Percentiles rank a stretch among this genome's conserved stretches.
Conservation (phyloP, 2,888 invertebrate genomes). For the Eremobia ochroleuca region DNA sequence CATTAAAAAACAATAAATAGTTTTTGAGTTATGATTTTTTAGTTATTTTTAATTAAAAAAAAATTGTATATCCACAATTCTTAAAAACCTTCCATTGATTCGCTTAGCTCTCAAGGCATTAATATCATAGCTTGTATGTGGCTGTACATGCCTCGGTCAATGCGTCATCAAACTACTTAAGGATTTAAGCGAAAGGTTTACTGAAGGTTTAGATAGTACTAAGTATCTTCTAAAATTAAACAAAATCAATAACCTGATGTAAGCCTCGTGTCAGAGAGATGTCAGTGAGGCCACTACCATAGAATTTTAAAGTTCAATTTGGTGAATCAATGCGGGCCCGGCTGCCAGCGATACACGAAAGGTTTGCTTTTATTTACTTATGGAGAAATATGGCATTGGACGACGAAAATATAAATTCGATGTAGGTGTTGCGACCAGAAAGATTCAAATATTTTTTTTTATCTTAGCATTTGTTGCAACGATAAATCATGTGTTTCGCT, state of each 20-base stretch:
- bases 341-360: conserved; percentile 59
- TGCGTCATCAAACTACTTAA: conserved; percentile 22
- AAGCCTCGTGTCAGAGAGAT: conserved; percentile 70
- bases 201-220: conserved; percentile 25
- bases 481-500: neutral
- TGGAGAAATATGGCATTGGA: conserved; percentile 26
- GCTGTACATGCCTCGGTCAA: neutral
- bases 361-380: conserved; percentile 44
- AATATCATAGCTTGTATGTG: neutral
- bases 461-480: neutral
- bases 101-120: neutral
- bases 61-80: too few relatives aligned
- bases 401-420: conserved; percentile 10
- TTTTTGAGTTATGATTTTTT: too few relatives aligned
- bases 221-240: conserved; percentile 59
- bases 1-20: too few relatives aligned
- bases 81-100: too few relatives aligned
- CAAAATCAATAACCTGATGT: conserved; percentile 68
- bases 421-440: neutral
- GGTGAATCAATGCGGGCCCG: conserved; percentile 72
- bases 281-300: conserved; percentile 66
- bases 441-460: neutral
- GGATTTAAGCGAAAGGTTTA: conserved; percentile 25
- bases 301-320: conserved; percentile 79
- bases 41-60: too few relatives aligned